Evolutionary conservation across 2,113 vertebrate species (phyloP), one percentile per base, ranked within the genome.

Genomic region (Daboia siamensis): DNA sequence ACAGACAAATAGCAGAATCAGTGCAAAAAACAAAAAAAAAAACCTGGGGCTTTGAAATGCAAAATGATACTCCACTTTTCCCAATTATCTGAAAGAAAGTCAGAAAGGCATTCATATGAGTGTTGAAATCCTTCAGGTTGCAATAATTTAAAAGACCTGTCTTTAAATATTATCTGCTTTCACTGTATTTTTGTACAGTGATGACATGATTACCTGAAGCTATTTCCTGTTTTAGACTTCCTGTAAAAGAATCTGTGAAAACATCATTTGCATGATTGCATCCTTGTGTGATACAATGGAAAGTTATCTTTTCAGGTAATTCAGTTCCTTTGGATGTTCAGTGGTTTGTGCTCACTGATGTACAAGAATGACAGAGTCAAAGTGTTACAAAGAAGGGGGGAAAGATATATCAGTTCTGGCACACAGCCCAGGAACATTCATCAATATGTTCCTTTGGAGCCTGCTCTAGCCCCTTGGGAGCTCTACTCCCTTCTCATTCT

Each of bases 211-310:
- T 88, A 17, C 29, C n/a, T 9, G 92, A 93, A 93, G 90, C 26
- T 24, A 90, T 55, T 93, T 94, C 39, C 39, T 64, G 20, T 93
- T 17, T 93, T 92, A 85, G 88, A 74, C 88, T 96, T 96, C 87
- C 69, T 94, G 33, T 95, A 87, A 95, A 26, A 23, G 91, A 93
- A 95, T 94, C 56, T 93, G 91, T 93, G 91, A 90, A 80, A 95
- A 91, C 33, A 93, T 29, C 6, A 5, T 24, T 92, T 94, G 93
- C 87, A 95, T 80, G 74, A 26, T 86, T 0, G 0, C 55, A 92
- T 92, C 85, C 80, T 85, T 93, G 88, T 93, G 93, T 21, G 86
- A 93, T 91, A 61, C 90, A 92, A 59, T 24, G 12, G 44, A 86
- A 55, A 90, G 17, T 56, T 91, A 59, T 93, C 95, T 94, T 96